These are phyloP conservation scores for Tribolium castaneum DNA, from an alignment of 1,140 invertebrate genomes.

Conservation along the genomic window DNA sequence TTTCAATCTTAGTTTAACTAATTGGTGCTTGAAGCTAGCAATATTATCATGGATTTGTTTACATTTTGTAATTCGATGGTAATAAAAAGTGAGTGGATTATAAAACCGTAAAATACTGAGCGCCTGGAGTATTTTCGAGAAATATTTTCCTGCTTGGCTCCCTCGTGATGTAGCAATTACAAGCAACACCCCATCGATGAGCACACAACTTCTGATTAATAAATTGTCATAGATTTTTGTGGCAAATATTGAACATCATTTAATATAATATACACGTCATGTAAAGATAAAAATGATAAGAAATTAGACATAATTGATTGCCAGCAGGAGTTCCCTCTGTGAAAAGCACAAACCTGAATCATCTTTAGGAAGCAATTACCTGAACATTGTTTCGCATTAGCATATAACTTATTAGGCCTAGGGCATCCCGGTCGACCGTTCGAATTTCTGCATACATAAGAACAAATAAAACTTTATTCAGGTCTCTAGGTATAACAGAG, in stretches of 20 bases:
- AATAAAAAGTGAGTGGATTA: neutral
- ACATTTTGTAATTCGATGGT: neutral
- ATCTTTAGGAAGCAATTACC: constrained; percentile 23
- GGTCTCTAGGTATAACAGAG: constrained; percentile 34
- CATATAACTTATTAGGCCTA: constrained; percentile 22
- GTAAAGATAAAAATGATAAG: neutral
- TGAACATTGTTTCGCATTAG: constrained; percentile 10
- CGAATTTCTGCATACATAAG: constrained; percentile 14
- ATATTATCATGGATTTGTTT: neutral
- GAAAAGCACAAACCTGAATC: neutral
- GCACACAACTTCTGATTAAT: no score
- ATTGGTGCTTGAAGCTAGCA: neutral
- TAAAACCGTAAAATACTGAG: neutral
- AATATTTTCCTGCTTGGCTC: neutral
- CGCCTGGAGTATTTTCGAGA: neutral
- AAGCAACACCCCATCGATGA: no score
- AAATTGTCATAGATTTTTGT: no score
- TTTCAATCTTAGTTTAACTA: neutral
- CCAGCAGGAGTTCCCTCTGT: neutral
- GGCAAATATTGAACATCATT: no score
- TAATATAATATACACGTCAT: neutral
- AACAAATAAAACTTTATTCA: constrained; percentile 22
- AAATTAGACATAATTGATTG: neutral
- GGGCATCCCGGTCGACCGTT: neutral
- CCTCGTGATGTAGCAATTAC: no score